Evolutionary conservation across 2,797 vertebrate species (phyloP).

Genomic region (Fratercula arctica): DNA sequence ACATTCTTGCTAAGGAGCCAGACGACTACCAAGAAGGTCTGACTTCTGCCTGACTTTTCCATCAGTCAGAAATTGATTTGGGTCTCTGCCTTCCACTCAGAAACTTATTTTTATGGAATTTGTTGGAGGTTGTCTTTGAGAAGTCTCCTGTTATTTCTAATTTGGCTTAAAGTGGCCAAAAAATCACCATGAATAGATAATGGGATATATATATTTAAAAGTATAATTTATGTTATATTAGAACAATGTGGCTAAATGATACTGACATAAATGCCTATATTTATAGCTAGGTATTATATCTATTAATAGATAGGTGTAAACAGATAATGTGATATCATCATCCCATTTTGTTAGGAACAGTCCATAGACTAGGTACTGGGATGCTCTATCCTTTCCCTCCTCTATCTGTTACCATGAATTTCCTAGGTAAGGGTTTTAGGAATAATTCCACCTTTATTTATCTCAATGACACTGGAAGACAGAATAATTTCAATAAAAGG

Average conservation of each 20-base stretch:
- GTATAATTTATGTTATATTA: background rate
- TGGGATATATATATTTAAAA: background rate
- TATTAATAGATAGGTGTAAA: background rate
- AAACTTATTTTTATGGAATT: background rate
- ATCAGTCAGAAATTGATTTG: background rate
- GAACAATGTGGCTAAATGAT: background rate
- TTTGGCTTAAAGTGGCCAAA: background rate
- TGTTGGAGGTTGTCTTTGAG: background rate
- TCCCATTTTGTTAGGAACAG: background rate
- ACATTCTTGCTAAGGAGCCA: background rate
- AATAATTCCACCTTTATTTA: background rate
- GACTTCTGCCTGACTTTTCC: background rate
- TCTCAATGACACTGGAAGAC: background rate
- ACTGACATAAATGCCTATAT: background rate
- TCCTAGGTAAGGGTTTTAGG: background rate
- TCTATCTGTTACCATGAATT: background rate
- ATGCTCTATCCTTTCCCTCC: background rate
- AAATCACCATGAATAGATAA: background rate
- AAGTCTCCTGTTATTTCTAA: background rate
- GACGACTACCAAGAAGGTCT: background rate
- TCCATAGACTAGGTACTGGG: accelerated
- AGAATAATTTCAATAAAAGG: background rate
- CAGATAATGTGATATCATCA: background rate
- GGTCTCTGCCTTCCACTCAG: background rate
- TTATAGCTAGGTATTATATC: background rate